Percentiles rank a stretch among this genome's conserved stretches.
These are phyloP conservation scores for Pterois miles DNA, from an alignment of 2,797 vertebrate genomes.

Conservation along the genomic window DNA sequence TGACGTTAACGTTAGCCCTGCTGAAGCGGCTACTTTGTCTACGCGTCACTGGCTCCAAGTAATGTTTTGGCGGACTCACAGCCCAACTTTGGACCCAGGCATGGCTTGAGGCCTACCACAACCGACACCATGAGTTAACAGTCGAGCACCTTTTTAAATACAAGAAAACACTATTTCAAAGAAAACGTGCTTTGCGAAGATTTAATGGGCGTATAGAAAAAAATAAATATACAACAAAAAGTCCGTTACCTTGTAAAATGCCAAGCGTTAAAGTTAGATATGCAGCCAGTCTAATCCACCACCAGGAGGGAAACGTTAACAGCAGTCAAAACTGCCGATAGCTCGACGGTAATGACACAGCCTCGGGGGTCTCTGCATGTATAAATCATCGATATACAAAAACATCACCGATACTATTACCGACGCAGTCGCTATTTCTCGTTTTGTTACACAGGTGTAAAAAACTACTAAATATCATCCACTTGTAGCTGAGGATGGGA, in stretches of 20 bases:
- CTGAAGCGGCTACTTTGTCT: not conserved
- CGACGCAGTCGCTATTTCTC: not conserved
- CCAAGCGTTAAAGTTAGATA: not conserved
- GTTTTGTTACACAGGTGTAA: not conserved
- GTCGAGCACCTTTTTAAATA: not conserved
- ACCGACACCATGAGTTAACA: not conserved
- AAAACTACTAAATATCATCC: not conserved
- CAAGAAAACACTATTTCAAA: not conserved
- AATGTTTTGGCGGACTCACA: constrained; percentile 26
- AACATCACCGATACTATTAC: not conserved
- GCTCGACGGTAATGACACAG: not conserved
- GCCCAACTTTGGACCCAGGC: constrained; percentile 71
- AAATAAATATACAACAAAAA: accelerated
- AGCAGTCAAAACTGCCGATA: not conserved
- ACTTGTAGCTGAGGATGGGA: constrained; percentile 24
- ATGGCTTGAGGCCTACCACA: constrained; percentile 70
- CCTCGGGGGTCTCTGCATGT: constrained; percentile 17
- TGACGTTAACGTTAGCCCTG: not conserved
- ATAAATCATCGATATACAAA: constrained; percentile 5
- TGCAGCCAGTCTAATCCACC: not conserved
- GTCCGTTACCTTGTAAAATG: constrained; percentile 41
- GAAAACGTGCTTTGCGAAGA: accelerated
- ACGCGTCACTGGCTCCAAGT: not conserved
- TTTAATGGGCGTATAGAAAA: not conserved
- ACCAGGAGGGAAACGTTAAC: not conserved